phyloP scores from a whole-genome alignment of 1,140 invertebrate species.

The Lutraria rhynchaena region DNA sequence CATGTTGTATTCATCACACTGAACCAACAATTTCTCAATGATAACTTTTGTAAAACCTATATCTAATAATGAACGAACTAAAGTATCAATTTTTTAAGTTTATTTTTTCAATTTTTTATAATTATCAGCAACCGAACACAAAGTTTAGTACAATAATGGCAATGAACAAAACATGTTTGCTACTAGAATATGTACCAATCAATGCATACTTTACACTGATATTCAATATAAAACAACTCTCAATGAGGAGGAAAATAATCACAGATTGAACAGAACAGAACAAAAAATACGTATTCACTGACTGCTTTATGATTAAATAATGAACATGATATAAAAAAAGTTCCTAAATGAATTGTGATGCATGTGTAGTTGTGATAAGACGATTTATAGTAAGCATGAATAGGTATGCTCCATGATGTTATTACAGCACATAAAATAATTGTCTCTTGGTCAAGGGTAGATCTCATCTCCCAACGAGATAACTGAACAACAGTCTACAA shows the following conservation, averaged over 20 bases:
- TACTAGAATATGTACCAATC: not conserved
- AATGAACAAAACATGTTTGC: not conserved
- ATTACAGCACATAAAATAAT: slow-evolving; percentile 2
- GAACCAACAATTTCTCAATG: too few relatives aligned
- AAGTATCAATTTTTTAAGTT: not conserved
- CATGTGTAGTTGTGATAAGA: not conserved
- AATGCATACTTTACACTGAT: not conserved
- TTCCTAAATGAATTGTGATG: not conserved
- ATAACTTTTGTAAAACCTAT: not conserved
- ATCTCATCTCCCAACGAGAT: not conserved
- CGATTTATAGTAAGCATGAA: not conserved
- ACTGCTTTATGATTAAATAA: not conserved
- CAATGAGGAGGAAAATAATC: slow-evolving; percentile 17
- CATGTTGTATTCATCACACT: too few relatives aligned
- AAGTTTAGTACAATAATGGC: not conserved
- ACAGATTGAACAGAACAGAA: slow-evolving; percentile 52
- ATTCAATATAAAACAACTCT: slow-evolving; percentile 1
- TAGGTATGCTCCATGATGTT: too few relatives aligned
- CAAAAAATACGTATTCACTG: not conserved
- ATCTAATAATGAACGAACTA: not conserved
- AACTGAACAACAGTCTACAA: slow-evolving; percentile 23
- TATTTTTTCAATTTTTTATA: not conserved
- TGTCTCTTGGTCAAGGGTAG: too few relatives aligned
- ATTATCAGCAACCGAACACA: not conserved
- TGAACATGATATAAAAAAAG: not conserved